Percentiles rank a stretch among this genome's conserved stretches.
Evolutionary conservation across 2,888 invertebrate genomes (phyloP).

Genomic region (Acanthosepion lycidas): DNA sequence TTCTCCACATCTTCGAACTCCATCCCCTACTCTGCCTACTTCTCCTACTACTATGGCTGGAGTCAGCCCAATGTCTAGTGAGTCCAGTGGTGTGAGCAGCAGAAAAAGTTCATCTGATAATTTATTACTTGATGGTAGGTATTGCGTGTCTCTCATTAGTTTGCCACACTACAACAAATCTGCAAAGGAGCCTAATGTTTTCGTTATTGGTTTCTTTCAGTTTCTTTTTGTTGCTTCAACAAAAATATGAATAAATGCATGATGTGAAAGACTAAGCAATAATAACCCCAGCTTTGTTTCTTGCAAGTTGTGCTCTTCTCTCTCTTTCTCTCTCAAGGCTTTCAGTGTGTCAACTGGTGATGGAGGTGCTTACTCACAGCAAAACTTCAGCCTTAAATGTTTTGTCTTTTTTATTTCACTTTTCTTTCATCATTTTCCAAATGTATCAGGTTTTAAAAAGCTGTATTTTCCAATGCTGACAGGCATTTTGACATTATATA

Average conservation of each 20-base stretch:
- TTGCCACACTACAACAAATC: neutral
- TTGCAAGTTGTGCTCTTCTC: neutral
- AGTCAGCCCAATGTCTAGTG: constrained; percentile 74
- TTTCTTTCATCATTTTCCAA: neutral
- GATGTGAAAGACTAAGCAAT: neutral
- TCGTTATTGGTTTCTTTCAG: constrained; percentile 35
- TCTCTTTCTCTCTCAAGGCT: neutral
- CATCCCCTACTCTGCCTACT: constrained; percentile 64
- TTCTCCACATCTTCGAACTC: constrained; percentile 66
- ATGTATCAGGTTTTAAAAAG: neutral
- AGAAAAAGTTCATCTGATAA: constrained; percentile 88
- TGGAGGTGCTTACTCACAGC: neutral
- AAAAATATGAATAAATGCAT: neutral
- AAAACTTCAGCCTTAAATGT: neutral
- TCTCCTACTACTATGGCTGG: constrained; percentile 56
- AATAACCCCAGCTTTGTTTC: neutral
- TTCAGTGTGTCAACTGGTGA: neutral
- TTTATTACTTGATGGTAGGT: constrained; percentile 72
- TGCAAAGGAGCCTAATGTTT: neutral
- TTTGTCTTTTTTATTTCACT: neutral
- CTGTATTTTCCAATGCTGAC: neutral
- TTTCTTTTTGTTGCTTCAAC: constrained; percentile 36
- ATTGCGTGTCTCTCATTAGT: neutral
- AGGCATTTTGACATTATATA: too few relatives aligned
- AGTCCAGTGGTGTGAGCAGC: constrained; percentile 94